Percentiles rank a stretch among this genome's conserved stretches.
phyloP scores from a whole-genome alignment of 2,113 vertebrate genomes.

The Xenus cinereus region DNA sequence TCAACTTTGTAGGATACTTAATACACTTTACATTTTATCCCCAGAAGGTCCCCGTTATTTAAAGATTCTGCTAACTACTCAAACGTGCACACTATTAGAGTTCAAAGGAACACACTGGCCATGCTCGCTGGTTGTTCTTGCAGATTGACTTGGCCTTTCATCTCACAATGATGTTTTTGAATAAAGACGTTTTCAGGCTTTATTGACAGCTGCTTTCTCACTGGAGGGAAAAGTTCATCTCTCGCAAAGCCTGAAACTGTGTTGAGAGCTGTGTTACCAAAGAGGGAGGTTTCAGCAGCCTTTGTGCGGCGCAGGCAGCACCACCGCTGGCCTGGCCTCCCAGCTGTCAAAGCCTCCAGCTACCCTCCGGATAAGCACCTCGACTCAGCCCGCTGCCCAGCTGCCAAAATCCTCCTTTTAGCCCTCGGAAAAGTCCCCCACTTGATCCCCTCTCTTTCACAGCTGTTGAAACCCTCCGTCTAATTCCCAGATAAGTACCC shows the following conservation, averaged over 20 bases:
- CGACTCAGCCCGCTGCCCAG: conserved; percentile 18
- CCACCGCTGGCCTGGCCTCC: background rate
- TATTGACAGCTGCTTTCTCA: conserved; percentile 41
- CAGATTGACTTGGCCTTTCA: conserved; percentile 26
- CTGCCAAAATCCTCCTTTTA: conserved; percentile 50
- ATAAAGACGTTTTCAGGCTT: conserved; percentile 44
- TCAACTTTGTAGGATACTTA: conserved; percentile 67
- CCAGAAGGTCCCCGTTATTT: conserved; percentile 54
- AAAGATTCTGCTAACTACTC: conserved; percentile 57
- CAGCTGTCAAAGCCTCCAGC: conserved; percentile 47
- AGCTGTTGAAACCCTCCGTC: conserved; percentile 39
- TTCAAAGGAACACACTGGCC: conserved; percentile 36
- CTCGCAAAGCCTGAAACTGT: conserved; percentile 4
- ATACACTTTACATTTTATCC: conserved; percentile 65
- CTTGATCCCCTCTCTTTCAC: conserved; percentile 47
- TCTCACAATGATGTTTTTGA: conserved; percentile 37
- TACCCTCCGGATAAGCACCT: conserved; percentile 49
- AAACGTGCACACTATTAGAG: conserved; percentile 27
- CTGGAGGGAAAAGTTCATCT: conserved; percentile 18
- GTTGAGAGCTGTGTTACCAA: background rate
- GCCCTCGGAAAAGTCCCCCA: conserved; percentile 30
- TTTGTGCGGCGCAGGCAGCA: background rate
- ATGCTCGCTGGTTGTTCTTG: conserved; percentile 14
- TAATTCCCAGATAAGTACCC: conserved; percentile 60
- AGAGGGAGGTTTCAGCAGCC: conserved; percentile 2